Percentiles rank a stretch among this genome's conserved stretches.
phyloP scores from a whole-genome alignment of 2,113 vertebrate species.

The Notarius lentiginosus region DNA sequence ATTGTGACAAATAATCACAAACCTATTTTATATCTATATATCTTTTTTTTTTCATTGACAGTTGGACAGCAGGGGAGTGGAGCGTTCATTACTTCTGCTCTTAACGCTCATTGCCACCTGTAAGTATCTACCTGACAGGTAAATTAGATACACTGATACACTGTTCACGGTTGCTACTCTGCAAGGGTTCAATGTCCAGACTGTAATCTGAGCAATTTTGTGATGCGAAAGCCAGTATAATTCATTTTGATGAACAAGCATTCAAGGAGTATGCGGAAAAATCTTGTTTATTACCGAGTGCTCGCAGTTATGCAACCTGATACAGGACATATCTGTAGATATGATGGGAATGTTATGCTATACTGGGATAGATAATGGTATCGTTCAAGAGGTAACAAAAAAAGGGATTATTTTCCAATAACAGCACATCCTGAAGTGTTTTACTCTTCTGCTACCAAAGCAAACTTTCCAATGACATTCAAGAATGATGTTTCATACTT shows the following conservation, averaged over 20 bases:
- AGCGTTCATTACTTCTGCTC: constrained; percentile 54
- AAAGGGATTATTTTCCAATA: neutral
- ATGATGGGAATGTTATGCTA: neutral
- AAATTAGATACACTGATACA: neutral
- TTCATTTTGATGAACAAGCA: neutral
- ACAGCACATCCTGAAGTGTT: neutral
- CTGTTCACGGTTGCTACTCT: neutral
- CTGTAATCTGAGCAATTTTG: neutral
- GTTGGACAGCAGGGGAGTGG: constrained; percentile 56
- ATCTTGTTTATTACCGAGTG: neutral
- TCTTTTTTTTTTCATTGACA: constrained; percentile 3
- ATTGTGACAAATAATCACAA: neutral
- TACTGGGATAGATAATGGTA: neutral
- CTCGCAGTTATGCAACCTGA: neutral
- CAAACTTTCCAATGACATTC: neutral
- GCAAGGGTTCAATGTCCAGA: constrained; percentile 17
- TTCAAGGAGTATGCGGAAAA: neutral
- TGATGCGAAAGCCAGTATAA: neutral
- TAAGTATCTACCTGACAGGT: constrained; percentile 47
- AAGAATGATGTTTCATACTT: too few species aligned
- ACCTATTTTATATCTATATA: neutral
- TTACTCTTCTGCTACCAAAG: neutral
- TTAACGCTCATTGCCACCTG: constrained; percentile 53
- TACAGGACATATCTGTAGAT: neutral
- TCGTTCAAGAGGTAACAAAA: neutral